Base-by-base conservation (phyloP, 2,888 invertebrate genomes). In the Dryadula phaetusa region DNA sequence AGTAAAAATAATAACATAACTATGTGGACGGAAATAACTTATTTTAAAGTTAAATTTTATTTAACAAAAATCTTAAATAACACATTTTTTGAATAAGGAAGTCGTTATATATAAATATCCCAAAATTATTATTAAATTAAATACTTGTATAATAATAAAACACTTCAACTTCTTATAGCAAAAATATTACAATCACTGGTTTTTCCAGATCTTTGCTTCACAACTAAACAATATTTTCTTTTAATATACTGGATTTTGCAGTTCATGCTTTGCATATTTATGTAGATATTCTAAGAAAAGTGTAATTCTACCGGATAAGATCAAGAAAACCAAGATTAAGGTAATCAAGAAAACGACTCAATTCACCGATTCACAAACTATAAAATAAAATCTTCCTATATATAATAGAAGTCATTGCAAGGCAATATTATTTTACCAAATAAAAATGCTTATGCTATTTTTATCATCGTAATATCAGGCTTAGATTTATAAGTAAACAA, bases 181-280 rank as follows among this genome's bases (percentile, higher is more conserved):
- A 52, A 49, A 32, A 52, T 16, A 32, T 28, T 52, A 52, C 16
- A 52, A 52, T 52, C 52, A 52, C 3, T 32, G 16, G 4, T 10
- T 32, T 5, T 32, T 52, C 10, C 28, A n/a, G 28, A 37, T 37
- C 14, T 37, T 12, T 56, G 12, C 22, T 49, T 49, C 22, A 16
- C 16, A 47, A 62, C 46, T 22, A 4, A 37, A 47, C n/a, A 49
- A n/a, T 18, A 49, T 37, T 20, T 61, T 46, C 46, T 46, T 32
- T 32, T 20, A 14, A 60, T 61, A 46, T 46, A 20, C 20, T 20
- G 32, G 8, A 46, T 61, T 32, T 42, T 46, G 32, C 34, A 40
- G 42, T 44, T 28, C 25, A 52, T 44, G 60, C 28, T 60, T 60
- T 65, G 65, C 69, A 69, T 69, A 66, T 52, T 54, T 69, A n/a